phyloP scores from a whole-genome alignment of 2,797 vertebrate genomes.

The Limnodromus scolopaceus region DNA sequence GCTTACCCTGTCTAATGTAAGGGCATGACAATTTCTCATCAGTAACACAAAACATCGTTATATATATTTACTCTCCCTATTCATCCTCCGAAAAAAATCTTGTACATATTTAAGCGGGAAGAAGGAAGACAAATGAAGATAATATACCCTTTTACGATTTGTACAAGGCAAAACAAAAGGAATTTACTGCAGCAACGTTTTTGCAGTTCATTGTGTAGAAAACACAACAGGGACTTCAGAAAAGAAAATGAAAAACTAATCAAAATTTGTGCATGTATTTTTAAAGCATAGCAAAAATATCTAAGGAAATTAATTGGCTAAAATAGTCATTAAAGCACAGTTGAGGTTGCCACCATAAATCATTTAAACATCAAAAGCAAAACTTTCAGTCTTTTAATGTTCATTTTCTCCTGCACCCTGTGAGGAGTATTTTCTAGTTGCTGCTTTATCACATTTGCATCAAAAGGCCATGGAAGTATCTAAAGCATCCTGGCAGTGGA shows the following conservation, averaged over 20 bases:
- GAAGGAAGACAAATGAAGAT: conserved; percentile 53
- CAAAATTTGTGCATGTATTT: not conserved
- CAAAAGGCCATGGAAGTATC: not conserved
- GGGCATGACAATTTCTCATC: conserved; percentile 28
- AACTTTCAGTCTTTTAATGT: not conserved
- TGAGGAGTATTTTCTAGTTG: not conserved
- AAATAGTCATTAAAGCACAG: not conserved
- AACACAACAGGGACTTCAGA: not conserved
- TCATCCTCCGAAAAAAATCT: conserved; percentile 8
- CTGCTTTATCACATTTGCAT: not conserved
- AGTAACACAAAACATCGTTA: not conserved
- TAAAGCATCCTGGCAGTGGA: not conserved
- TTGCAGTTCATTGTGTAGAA: not conserved
- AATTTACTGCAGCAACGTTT: conserved; percentile 23
- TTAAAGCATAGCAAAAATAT: not conserved
- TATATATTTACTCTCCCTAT: conserved; percentile 4
- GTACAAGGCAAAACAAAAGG: not conserved
- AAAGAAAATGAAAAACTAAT: not conserved
- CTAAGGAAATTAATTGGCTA: conserved; percentile 22
- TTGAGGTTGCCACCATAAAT: not conserved
- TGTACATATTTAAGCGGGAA: conserved; percentile 35
- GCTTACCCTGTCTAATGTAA: not conserved
- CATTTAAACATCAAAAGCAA: conserved; percentile 23
- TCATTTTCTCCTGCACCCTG: not conserved
- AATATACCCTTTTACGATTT: conserved; percentile 22